Conservation (phyloP, 2,113 vertebrate species). For the Peromyscus maniculatus region DNA sequence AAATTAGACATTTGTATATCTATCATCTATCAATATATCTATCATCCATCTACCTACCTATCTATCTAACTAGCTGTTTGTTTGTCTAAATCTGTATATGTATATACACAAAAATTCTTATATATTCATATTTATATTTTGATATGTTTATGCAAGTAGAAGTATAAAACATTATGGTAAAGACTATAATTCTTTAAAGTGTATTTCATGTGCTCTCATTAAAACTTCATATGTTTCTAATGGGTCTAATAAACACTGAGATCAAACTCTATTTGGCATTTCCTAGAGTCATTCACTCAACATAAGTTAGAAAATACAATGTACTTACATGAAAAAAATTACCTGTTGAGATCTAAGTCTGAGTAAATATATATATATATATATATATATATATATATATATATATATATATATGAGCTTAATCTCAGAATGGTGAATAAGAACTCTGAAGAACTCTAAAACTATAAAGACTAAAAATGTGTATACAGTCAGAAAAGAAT, state of each 20-base stretch:
- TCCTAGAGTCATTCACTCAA: background rate
- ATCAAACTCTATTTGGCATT: conserved; percentile 1
- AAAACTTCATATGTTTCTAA: background rate
- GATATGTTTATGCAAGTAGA: background rate
- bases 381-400: too few relatives aligned
- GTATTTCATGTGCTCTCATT: background rate
- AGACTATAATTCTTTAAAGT: conserved; percentile 1
- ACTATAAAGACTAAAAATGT: background rate
- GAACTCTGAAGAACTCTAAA: background rate
- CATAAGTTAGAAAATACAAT: background rate
- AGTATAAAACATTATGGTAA: background rate
- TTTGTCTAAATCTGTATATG: background rate
- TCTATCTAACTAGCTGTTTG: background rate
- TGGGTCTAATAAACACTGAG: background rate
- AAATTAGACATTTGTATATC: background rate
- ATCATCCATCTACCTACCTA: background rate
- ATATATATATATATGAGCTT: background rate
- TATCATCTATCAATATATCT: background rate
- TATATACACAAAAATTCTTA: background rate
- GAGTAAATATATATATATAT: background rate
- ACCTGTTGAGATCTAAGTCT: background rate
- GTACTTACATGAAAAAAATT: background rate
- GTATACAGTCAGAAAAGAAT: background rate
- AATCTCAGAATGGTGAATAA: conserved; percentile 12
- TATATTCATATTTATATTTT: background rate